A percentile compares a stretch with the other conserved stretches of the same genome.
These are phyloP conservation scores for Mimumesa dahlbomi DNA, from an alignment of 2,888 invertebrate species.

Conservation along the genomic window DNA sequence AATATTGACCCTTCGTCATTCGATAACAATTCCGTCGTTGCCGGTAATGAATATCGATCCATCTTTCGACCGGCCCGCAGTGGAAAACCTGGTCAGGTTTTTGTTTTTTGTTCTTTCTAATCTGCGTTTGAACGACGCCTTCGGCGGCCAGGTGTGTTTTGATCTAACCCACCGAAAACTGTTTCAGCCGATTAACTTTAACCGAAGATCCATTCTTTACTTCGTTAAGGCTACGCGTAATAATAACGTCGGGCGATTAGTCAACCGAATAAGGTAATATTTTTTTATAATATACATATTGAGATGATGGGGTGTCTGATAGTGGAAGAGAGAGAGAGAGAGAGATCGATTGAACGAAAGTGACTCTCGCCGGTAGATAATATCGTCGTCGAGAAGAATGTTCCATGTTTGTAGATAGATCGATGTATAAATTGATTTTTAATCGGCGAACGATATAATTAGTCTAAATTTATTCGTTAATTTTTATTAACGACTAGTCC, in stretches of 20 bases:
- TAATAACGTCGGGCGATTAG: not conserved
- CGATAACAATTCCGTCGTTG: conserved; percentile 7
- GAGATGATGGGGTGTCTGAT: no score
- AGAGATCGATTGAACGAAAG: no score
- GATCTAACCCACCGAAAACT: not conserved
- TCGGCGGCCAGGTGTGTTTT: not conserved
- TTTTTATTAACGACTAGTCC: no score
- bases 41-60: conserved; percentile 11
- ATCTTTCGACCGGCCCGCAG: not conserved
- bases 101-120: not conserved
- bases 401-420: no score
- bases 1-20: conserved; percentile 22
- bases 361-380: no score
- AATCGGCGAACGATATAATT: no score
- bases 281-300: not conserved
- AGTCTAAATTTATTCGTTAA: no score
- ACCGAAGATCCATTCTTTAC: conserved; percentile 1
- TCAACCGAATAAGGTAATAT: conserved; percentile 5
- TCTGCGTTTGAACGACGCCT: no score
- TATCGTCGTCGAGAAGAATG: no score
- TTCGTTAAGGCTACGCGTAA: not conserved
- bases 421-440: no score
- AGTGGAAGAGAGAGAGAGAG: no score
- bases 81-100: not conserved
- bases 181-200: no score